Percentiles rank a stretch among this genome's conserved stretches.
These are phyloP conservation scores for Erythrocercus mccallii DNA, from an alignment of 2,113 vertebrate species.

Conservation along the genomic window DNA sequence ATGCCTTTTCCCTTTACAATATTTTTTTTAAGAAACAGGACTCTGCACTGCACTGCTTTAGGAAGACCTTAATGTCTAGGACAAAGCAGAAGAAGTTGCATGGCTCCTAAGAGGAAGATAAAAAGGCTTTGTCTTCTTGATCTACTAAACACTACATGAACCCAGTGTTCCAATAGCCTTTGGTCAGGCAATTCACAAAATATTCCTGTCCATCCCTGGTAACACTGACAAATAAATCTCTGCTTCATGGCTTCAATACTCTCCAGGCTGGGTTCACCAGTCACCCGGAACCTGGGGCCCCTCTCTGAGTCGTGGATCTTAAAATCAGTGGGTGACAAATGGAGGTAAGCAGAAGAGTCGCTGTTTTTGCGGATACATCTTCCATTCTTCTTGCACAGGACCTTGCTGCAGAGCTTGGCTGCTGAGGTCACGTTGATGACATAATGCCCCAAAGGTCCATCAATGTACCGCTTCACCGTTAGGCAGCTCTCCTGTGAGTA, in stretches of 20 bases:
- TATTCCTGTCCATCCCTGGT: slow-evolving; percentile 85
- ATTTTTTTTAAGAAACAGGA: not conserved
- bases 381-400: slow-evolving; percentile 86
- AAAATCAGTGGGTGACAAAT: slow-evolving; percentile 79
- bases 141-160: not conserved
- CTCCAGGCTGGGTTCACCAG: slow-evolving; percentile 68
- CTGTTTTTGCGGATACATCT: slow-evolving; percentile 82
- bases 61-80: not conserved
- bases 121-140: not conserved
- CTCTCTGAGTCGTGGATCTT: slow-evolving; percentile 61
- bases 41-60: not conserved
- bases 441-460: slow-evolving; percentile 83
- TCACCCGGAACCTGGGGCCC: slow-evolving; percentile 70
- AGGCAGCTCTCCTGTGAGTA: slow-evolving; percentile 81
- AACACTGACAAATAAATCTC: slow-evolving; percentile 87
- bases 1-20: not conserved
- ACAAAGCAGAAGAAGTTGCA: slow-evolving; percentile 1
- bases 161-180: not conserved
- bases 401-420: slow-evolving; percentile 87
- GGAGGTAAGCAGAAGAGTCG: slow-evolving; percentile 76
- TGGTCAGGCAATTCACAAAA: slow-evolving; percentile 82
- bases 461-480: slow-evolving; percentile 80
- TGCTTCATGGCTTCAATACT: slow-evolving; percentile 80
- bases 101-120: not conserved
- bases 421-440: slow-evolving; percentile 88